Percentiles rank a stretch among this genome's conserved stretches.
phyloP scores from a whole-genome alignment of 2,797 vertebrate genomes.

The Graptemys geographica region DNA sequence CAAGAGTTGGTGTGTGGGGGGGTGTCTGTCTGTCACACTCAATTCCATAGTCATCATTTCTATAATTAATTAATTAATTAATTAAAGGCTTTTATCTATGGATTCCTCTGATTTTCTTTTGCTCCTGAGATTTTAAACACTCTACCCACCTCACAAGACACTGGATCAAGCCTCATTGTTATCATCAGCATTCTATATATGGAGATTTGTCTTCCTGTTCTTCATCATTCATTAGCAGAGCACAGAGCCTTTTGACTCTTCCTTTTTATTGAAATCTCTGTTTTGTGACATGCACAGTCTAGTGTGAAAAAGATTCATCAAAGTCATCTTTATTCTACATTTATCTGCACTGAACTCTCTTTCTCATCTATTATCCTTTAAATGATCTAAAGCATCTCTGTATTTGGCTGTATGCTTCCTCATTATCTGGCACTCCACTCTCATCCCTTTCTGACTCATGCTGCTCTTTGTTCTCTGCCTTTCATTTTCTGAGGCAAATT shows the following conservation, averaged over 20 bases:
- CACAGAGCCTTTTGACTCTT: not conserved
- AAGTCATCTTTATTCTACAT: conserved; percentile 61
- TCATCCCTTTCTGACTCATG: conserved; percentile 9
- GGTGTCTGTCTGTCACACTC: fast-evolving
- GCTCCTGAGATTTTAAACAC: not conserved
- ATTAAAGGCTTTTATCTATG: not conserved
- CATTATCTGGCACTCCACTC: conserved; percentile 64
- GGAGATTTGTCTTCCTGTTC: not conserved
- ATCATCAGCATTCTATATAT: not conserved
- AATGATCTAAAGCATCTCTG: conserved; percentile 68
- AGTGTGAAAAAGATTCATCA: conserved; percentile 58
- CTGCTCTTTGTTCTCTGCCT: conserved; percentile 72
- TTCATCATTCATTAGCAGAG: not conserved
- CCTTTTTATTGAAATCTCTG: not conserved
- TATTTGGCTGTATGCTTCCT: conserved; percentile 47
- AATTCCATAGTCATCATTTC: not conserved
- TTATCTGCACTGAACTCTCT: conserved; percentile 50
- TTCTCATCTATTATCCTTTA: conserved; percentile 64
- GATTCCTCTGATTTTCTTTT: not conserved
- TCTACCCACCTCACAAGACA: not conserved
- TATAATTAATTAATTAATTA: not conserved
- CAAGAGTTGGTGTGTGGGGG: fast-evolving
- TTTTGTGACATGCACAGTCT: conserved; percentile 19
- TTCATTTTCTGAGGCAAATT: conserved; percentile 64
- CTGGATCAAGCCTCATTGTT: not conserved